Conservation (phyloP, 2,888 invertebrate genomes). For the Sarcophaga subvicina region DNA sequence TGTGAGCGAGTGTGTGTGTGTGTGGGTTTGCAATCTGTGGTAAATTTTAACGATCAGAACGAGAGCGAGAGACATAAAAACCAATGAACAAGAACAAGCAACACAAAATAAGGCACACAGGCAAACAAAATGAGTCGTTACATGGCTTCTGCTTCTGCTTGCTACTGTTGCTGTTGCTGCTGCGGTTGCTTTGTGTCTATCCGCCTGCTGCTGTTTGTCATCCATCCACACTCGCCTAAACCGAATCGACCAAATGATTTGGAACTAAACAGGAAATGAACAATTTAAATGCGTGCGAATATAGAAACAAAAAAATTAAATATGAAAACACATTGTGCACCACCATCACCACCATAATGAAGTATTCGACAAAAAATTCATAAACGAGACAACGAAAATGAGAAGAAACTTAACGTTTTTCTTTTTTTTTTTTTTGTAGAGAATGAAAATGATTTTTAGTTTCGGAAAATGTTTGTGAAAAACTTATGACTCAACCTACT, state of each 20-base stretch:
- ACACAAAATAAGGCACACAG: slow-evolving; percentile 41
- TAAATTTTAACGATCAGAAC: slow-evolving; percentile 58
- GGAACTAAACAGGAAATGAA: slow-evolving; percentile 72
- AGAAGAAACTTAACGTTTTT: slow-evolving; percentile 42
- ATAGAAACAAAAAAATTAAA: slow-evolving; percentile 59
- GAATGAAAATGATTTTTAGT: slow-evolving; percentile 3
- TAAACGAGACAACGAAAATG: no score
- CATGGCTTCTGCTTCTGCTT: neutral
- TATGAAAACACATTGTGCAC: slow-evolving; percentile 20
- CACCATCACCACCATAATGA: neutral
- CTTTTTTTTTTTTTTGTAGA: slow-evolving; percentile 71
- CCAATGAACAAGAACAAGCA: slow-evolving; percentile 14
- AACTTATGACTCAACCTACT: slow-evolving; percentile 18
- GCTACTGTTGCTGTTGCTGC: neutral
- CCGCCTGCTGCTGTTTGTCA: neutral
- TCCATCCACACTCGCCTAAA: neutral
- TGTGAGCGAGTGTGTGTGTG: neutral
- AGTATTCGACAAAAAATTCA: slow-evolving; percentile 58
- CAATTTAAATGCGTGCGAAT: slow-evolving; percentile 73
- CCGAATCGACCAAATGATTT: slow-evolving; percentile 31
- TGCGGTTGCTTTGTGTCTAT: neutral
- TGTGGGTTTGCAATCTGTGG: slow-evolving; percentile 56
- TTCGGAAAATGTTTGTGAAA: neutral
- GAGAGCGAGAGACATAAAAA: slow-evolving; percentile 16
- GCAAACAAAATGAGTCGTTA: slow-evolving; percentile 20